A percentile compares a stretch with the other conserved stretches of the same genome.
These are phyloP conservation scores for Beris morrisii DNA, from an alignment of 2,888 invertebrate species.

Conservation along the genomic window DNA sequence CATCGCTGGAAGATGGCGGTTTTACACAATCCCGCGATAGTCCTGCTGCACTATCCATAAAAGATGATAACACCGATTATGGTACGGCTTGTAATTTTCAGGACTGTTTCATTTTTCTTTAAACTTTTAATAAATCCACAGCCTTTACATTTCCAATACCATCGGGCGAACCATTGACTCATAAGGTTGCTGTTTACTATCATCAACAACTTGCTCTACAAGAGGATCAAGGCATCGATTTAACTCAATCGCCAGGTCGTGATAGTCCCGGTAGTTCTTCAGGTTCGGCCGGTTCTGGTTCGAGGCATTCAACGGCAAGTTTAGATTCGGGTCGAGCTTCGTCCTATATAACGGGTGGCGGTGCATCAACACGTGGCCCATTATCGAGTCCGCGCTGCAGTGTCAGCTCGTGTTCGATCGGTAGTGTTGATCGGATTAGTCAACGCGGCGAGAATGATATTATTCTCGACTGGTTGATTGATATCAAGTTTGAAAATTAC, in stretches of 20 bases:
- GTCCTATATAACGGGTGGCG: constrained; percentile 64
- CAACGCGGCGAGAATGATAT: constrained; percentile 84
- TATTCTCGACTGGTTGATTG: constrained; percentile 91
- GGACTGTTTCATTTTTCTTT: no score
- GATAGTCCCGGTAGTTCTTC: constrained; percentile 90
- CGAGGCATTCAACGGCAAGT: constrained; percentile 82
- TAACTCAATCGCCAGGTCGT: constrained; percentile 90
- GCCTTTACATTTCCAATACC: constrained; percentile 73
- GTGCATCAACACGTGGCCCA: constrained; percentile 57
- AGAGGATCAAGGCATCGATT: constrained; percentile 86
- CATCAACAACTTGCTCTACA: constrained; percentile 80
- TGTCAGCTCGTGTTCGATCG: constrained; percentile 77
- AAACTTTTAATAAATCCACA: constrained; percentile 1
- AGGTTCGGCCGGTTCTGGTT: constrained; percentile 83
- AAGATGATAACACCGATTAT: constrained; percentile 42
- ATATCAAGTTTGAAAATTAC: constrained; percentile 93
- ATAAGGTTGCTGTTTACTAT: constrained; percentile 77
- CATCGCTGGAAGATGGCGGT: constrained; percentile 54
- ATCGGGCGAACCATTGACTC: constrained; percentile 67
- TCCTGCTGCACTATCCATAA: constrained; percentile 54
- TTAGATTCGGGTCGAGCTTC: constrained; percentile 92
- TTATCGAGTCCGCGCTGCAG: constrained; percentile 69
- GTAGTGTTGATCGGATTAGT: constrained; percentile 73
- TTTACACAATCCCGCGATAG: constrained; percentile 55
- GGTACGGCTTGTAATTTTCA: constrained; percentile 39